Evolutionary conservation across 2,888 invertebrate species (phyloP), one percentile per base, ranked within the genome.

Genomic region (Netelia inedita): DNA sequence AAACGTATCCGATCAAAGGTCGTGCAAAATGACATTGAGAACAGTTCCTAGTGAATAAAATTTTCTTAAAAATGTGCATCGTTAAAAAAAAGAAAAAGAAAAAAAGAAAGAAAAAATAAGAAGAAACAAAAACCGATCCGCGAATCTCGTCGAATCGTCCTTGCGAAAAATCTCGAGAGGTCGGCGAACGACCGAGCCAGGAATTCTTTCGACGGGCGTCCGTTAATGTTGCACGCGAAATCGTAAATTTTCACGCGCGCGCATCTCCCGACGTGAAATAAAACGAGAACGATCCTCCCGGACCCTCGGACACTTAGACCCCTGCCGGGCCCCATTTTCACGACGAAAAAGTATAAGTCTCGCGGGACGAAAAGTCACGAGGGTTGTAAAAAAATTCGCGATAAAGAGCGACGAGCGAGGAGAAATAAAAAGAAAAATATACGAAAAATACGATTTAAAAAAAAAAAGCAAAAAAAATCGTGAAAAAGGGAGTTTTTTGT

Each of bases 151-250:
- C 23, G 23, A 23, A 28, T 28, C 28, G 28, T 28, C 28, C 28
- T 28, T 28, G 28, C 28, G 28, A 28, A 28, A 28, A 28, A 28
- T 46, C 14, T 2, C 10, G 46, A 46, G 66, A 68, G 76, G 66
- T 76, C 76, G 75, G 55, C 65, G 66, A 76, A 76, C 76, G 76
- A 76, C 66, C 76, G 41, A 55, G 66, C n/a, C 76, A 46, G 43
- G 76, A 68, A 76, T 76, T 35, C 57, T 43, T n/a, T 41, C 57
- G 43, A 50, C 50, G 53, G 19, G 63, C 23, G 50, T 63, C 50
- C 43, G 23, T 76, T 43, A 21, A 43, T 43, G 68, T 66, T 14
- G 10, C 55, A 43, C 57, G 46, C 68, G 66, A 76, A 76, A 76
- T 76, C 66, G 76, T 76, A 76, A 76, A 76, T 76, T 66, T 76